Percentiles rank a stretch among this genome's conserved stretches.
Conservation (phyloP, 2,797 vertebrate genomes). For the Falco berigora region DNA sequence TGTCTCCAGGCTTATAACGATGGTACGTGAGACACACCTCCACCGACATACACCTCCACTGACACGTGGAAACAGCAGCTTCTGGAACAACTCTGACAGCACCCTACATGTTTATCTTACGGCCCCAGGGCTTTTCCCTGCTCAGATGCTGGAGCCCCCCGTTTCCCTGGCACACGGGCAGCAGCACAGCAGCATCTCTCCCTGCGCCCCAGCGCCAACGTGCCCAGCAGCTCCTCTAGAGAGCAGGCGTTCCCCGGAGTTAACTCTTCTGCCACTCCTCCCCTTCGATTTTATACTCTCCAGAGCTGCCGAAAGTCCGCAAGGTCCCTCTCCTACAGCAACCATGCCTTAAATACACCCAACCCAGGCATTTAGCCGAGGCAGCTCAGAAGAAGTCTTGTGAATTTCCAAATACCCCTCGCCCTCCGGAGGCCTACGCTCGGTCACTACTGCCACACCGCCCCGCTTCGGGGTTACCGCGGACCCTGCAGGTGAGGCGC, state of each 20-base stretch:
- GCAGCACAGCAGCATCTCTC: neutral
- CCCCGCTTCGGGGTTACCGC: neutral
- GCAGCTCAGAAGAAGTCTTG: neutral
- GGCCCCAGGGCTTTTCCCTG: neutral
- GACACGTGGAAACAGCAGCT: neutral
- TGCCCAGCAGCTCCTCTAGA: neutral
- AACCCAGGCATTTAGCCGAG: neutral
- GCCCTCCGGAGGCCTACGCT: neutral
- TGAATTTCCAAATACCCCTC: neutral
- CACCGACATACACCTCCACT: neutral
- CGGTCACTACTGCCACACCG: neutral
- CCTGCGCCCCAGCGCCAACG: accelerated
- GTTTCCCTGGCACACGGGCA: neutral
- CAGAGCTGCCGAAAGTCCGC: neutral
- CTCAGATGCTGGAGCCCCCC: neutral
- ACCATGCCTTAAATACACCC: neutral
- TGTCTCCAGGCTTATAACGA: neutral
- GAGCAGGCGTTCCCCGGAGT: neutral
- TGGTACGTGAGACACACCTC: accelerated
- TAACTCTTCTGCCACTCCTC: neutral
- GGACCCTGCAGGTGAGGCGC: accelerated
- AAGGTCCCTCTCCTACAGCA: neutral
- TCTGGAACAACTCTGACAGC: neutral
- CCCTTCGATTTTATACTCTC: neutral
- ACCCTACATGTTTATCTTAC: accelerated